Evolutionary conservation across 1,140 invertebrate genomes (phyloP).

Genomic region (Trachymyrmex septentrionalis): DNA sequence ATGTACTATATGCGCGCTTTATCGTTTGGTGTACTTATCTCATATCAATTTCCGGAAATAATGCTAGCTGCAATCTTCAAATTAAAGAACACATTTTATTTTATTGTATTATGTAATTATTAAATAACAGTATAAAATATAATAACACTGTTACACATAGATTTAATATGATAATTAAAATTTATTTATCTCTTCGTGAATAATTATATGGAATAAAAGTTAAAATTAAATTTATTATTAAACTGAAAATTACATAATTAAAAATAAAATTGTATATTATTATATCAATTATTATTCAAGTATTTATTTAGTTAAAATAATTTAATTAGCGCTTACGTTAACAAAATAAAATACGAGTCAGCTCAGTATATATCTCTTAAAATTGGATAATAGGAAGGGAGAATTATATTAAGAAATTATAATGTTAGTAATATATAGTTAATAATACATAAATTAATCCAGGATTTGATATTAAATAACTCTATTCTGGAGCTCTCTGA

Average conservation of each 20-base stretch:
- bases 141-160: neutral
- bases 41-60: slow-evolving; percentile 18
- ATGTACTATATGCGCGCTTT: neutral
- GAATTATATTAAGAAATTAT: slow-evolving; percentile 34
- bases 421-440: slow-evolving; percentile 15
- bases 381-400: neutral
- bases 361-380: neutral
- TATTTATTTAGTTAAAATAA: slow-evolving; percentile 12
- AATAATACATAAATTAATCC: slow-evolving; percentile 9
- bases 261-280: neutral
- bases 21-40: neutral
- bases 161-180: neutral
- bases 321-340: neutral
- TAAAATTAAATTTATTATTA: neutral
- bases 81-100: neutral
- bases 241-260: too few species aligned
- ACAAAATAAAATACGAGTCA: slow-evolving; percentile 2
- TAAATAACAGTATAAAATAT: neutral
- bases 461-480: slow-evolving; percentile 44
- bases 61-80: neutral
- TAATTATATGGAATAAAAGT: neutral
- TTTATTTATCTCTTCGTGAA: neutral
- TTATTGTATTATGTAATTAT: neutral
- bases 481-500: slow-evolving; percentile 22
- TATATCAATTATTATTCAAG: neutral